Percentiles rank a stretch among this genome's conserved stretches.
Evolutionary conservation across 1,140 invertebrate genomes (phyloP).

Genomic region (Megalonaias nervosa): DNA sequence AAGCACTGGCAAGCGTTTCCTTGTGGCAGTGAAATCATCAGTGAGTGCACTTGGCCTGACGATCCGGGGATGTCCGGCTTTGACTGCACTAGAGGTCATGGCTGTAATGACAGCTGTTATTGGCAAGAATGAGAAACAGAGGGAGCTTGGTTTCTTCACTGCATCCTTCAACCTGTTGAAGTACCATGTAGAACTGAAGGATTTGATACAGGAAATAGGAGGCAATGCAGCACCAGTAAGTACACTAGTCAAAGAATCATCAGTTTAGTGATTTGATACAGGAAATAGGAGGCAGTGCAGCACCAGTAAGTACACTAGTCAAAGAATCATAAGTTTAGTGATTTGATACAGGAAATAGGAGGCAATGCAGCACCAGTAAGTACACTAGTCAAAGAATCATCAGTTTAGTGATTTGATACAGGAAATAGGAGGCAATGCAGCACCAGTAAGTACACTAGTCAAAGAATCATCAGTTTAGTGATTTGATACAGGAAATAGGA

Average conservation of each 20-base stretch:
- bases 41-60: slow-evolving; percentile 65
- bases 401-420: slow-evolving; percentile 27
- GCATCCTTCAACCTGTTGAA: slow-evolving; percentile 27
- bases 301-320: slow-evolving; percentile 17
- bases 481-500: too few species aligned
- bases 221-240: slow-evolving; percentile 27
- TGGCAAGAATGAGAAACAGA: slow-evolving; percentile 34
- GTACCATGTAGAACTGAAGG: slow-evolving; percentile 20
- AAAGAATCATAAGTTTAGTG: too few species aligned
- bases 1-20: slow-evolving; percentile 73
- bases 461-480: too few species aligned
- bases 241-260: neutral
- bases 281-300: slow-evolving; percentile 21
- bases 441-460: slow-evolving; percentile 17
- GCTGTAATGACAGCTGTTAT: slow-evolving; percentile 70
- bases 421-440: slow-evolving; percentile 22
- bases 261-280: slow-evolving; percentile 27
- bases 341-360: slow-evolving; percentile 28
- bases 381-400: neutral
- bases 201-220: slow-evolving; percentile 28
- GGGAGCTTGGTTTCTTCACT: slow-evolving; percentile 28
- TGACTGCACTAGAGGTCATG: slow-evolving; percentile 74
- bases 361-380: slow-evolving; percentile 27
- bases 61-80: slow-evolving; percentile 70
- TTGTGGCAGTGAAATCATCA: slow-evolving; percentile 76